These are phyloP conservation scores for Prunella fulvescens DNA, from an alignment of 2,113 vertebrate genomes.

Conservation along the genomic window DNA sequence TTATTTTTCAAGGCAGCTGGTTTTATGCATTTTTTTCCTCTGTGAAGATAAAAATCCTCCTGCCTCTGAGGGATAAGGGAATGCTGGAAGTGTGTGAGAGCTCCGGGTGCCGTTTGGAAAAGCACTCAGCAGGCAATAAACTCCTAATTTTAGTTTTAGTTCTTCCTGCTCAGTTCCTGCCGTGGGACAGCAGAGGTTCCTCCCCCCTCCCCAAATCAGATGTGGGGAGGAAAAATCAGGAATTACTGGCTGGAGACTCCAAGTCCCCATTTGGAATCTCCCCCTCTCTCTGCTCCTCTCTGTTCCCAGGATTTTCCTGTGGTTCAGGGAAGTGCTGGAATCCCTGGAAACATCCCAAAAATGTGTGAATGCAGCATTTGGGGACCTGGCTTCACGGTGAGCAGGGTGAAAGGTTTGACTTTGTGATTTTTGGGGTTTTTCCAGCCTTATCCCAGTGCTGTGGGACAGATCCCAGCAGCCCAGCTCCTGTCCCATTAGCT, in stretches of 20 bases:
- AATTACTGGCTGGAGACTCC: neutral
- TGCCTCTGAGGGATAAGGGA: slow-evolving; percentile 26
- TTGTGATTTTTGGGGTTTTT: neutral
- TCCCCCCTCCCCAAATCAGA: neutral
- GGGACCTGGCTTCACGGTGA: neutral
- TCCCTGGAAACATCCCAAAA: neutral
- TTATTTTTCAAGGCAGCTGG: slow-evolving; percentile 26
- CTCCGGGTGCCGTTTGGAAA: slow-evolving; percentile 22
- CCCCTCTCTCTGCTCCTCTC: neutral
- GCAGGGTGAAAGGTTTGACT: rapidly evolving
- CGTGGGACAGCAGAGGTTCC: neutral
- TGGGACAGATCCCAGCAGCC: neutral
- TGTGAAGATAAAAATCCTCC: slow-evolving; percentile 13
- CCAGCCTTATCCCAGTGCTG: neutral
- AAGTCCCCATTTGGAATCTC: rapidly evolving
- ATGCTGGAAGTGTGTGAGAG: slow-evolving; percentile 17
- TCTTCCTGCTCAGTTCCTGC: neutral
- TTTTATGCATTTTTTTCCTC: neutral
- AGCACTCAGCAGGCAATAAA: slow-evolving; percentile 32
- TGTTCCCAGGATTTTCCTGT: neutral
- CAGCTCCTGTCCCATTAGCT: neutral
- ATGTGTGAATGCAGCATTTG: rapidly evolving
- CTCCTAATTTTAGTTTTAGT: neutral
- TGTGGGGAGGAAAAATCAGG: neutral
- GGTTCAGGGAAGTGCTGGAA: neutral